Conservation (phyloP, 2,888 invertebrate species). For the Ashinkailepas kermadecensis region DNA sequence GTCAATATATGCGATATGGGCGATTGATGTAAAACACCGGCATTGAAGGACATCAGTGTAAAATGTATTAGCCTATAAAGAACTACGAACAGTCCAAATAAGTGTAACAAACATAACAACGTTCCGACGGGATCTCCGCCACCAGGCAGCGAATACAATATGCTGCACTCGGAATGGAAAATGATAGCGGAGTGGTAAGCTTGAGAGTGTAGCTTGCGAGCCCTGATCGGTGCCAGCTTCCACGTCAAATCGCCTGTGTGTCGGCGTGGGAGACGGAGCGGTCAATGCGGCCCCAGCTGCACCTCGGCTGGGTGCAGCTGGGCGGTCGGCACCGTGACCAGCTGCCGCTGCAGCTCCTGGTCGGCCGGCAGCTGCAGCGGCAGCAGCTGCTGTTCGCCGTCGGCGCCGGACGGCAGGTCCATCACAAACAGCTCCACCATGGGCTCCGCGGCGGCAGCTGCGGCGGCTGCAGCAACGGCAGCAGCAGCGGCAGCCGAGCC, state of each 20-base stretch:
- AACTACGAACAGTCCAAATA: too few relatives aligned
- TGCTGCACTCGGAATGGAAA: too few relatives aligned
- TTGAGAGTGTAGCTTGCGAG: too few relatives aligned
- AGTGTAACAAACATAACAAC: too few relatives aligned
- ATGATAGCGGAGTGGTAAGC: too few relatives aligned
- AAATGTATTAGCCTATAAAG: too few relatives aligned
- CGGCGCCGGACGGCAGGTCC: not conserved
- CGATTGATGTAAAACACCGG: too few relatives aligned
- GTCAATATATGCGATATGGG: too few relatives aligned
- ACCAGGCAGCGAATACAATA: too few relatives aligned
- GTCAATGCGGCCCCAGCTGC: not conserved
- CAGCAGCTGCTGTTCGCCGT: not conserved
- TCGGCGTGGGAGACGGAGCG: not conserved
- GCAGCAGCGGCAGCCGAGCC: not conserved
- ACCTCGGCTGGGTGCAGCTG: not conserved
- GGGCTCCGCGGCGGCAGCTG: not conserved
- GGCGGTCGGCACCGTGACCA: not conserved
- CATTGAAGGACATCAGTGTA: too few relatives aligned
- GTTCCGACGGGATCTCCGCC: too few relatives aligned
- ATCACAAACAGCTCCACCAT: conserved; percentile 18
- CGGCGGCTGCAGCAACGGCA: not conserved
- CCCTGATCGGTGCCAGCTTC: too few relatives aligned
- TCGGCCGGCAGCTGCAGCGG: not conserved
- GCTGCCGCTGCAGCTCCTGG: not conserved
- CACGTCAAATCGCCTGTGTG: not conserved